These are phyloP conservation scores for Cynaeus angustus DNA, from an alignment of 2,888 invertebrate species.

Conservation along the genomic window DNA sequence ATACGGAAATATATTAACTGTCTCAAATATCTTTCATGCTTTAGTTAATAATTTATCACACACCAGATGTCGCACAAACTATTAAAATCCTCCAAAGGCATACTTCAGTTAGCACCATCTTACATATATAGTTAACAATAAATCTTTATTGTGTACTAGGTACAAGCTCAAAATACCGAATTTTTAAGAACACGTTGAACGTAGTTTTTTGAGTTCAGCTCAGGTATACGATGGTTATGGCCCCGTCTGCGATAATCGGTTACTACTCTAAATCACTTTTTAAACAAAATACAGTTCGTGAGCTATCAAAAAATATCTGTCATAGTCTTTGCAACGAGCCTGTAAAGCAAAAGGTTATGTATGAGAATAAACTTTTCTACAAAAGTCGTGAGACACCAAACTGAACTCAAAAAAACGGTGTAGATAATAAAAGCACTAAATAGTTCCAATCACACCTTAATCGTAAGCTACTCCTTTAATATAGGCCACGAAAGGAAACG, in stretches of 20 bases:
- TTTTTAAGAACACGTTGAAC: slow-evolving; percentile 55
- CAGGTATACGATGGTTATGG: slow-evolving; percentile 50
- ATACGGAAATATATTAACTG: slow-evolving; percentile 44
- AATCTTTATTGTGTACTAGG: slow-evolving; percentile 65
- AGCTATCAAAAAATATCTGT: slow-evolving; percentile 22
- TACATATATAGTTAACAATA: slow-evolving; percentile 71
- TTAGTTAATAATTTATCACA: slow-evolving; percentile 46
- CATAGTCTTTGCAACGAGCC: slow-evolving; percentile 34
- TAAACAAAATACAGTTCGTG: slow-evolving; percentile 26
- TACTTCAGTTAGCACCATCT: slow-evolving; percentile 71
- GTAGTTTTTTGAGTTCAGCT: slow-evolving; percentile 59
- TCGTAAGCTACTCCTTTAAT: slow-evolving; percentile 38
- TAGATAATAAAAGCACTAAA: slow-evolving; percentile 46
- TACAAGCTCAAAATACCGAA: slow-evolving; percentile 63
- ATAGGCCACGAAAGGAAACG: slow-evolving; percentile 45
- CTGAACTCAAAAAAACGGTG: slow-evolving; percentile 57
- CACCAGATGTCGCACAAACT: slow-evolving; percentile 60
- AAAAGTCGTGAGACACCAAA: slow-evolving; percentile 47
- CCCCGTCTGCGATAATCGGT: slow-evolving; percentile 55
- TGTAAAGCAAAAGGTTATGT: slow-evolving; percentile 42
- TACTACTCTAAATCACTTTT: slow-evolving; percentile 22
- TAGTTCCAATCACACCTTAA: slow-evolving; percentile 53
- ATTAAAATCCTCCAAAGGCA: slow-evolving; percentile 67
- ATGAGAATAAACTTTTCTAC: slow-evolving; percentile 44
- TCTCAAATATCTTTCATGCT: slow-evolving; percentile 43